Conservation (phyloP, 2,888 invertebrate genomes). For the Macrophya annulata region DNA sequence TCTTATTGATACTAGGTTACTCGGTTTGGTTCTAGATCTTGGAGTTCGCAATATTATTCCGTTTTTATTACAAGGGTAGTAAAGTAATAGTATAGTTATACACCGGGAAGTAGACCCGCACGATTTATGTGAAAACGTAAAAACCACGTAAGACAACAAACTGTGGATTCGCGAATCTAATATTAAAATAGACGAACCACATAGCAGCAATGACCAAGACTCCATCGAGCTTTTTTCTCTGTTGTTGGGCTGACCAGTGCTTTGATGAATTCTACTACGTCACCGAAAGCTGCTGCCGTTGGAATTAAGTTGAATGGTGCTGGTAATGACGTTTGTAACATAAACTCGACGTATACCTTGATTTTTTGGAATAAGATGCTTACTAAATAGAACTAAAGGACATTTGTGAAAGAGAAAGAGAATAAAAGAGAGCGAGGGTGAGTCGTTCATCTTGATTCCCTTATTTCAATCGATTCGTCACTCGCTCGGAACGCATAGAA, state of each 20-base stretch:
- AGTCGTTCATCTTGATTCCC: slow-evolving; percentile 14
- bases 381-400: slow-evolving; percentile 24
- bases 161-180: background rate
- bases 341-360: slow-evolving; percentile 86
- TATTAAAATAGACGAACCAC: slow-evolving; percentile 67
- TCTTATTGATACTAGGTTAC: background rate
- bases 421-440: background rate
- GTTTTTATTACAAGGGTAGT: background rate
- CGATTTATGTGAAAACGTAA: background rate
- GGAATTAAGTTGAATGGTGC: slow-evolving; percentile 88
- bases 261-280: slow-evolving; percentile 80
- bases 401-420: background rate
- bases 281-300: slow-evolving; percentile 81
- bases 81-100: background rate
- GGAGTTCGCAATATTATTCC: background rate
- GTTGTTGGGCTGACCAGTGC: slow-evolving; percentile 75
- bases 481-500: background rate
- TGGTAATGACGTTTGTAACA: slow-evolving; percentile 86
- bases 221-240: slow-evolving; percentile 79
- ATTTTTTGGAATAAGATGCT: slow-evolving; percentile 13
- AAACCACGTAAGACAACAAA: background rate
- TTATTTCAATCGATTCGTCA: slow-evolving; percentile 8
- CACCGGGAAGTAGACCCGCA: background rate
- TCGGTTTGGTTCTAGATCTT: background rate
- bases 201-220: slow-evolving; percentile 80